Percentiles rank a stretch among this genome's conserved stretches.
phyloP scores from a whole-genome alignment of 2,113 vertebrate genomes.

The Halichoerus grypus region DNA sequence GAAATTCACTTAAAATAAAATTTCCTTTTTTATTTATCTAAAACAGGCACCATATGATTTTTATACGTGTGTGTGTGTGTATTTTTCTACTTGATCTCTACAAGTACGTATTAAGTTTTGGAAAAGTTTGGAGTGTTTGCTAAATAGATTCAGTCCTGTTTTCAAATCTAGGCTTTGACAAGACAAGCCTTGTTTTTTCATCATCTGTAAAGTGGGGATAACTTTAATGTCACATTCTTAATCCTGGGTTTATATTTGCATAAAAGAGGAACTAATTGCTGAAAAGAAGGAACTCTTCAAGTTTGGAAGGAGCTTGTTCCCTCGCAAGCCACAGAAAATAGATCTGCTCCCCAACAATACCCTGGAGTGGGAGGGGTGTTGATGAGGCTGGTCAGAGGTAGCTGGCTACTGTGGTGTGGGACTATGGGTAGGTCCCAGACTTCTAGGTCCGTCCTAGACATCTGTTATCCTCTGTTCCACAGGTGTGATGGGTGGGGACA shows the following conservation, averaged over 20 bases:
- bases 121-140: background rate
- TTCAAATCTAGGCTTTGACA: background rate
- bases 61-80: background rate
- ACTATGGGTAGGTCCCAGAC: background rate
- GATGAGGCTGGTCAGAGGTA: background rate
- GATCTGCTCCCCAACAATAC: background rate
- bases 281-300: background rate
- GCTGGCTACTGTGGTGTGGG: background rate
- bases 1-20: slow-evolving; percentile 31
- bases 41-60: background rate
- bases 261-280: background rate
- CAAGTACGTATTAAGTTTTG: background rate
- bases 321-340: background rate
- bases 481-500: background rate
- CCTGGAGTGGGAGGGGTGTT: background rate
- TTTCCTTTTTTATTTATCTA: slow-evolving; percentile 44
- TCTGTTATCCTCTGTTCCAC: background rate
- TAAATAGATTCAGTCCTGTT: background rate
- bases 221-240: background rate
- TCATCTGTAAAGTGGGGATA: background rate
- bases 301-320: background rate
- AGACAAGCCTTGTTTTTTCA: background rate
- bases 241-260: background rate
- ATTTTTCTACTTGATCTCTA: background rate
- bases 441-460: background rate